Evolutionary conservation across 2,797 vertebrate species (phyloP).

Genomic region (Sparidentex hasta): DNA sequence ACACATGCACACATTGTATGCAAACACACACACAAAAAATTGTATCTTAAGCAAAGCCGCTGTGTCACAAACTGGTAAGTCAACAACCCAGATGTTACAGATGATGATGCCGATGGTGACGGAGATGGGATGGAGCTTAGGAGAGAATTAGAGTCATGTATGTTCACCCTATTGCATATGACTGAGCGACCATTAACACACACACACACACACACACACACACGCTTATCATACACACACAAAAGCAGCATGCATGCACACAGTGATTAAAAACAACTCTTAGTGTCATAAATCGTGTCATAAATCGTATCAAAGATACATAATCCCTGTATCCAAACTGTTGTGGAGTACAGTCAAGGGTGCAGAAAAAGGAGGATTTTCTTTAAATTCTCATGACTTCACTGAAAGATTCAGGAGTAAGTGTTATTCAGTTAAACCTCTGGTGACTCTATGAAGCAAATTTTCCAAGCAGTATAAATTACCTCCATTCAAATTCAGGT

Average conservation of each 20-base stretch:
- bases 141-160: conserved; percentile 55
- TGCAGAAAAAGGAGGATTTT: background rate
- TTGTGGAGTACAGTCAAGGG: background rate
- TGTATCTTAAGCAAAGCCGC: conserved; percentile 45
- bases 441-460: background rate
- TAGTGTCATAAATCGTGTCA: background rate
- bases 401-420: background rate
- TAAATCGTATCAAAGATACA: background rate
- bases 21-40: conserved; percentile 11
- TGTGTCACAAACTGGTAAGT: conserved; percentile 41
- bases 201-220: conserved; percentile 1
- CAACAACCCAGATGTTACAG: conserved; percentile 68
- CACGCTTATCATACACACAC: background rate
- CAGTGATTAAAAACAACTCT: conserved; percentile 35
- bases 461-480: background rate
- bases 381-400: background rate
- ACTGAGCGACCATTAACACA: conserved; percentile 36
- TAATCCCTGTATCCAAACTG: background rate
- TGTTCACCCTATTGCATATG: conserved; percentile 49
- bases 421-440: background rate
- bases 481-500: background rate
- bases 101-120: conserved; percentile 44
- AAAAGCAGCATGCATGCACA: background rate
- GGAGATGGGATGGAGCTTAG: conserved; percentile 64
- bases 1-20: background rate